Base-by-base conservation (phyloP, 2,797 vertebrate species). In the Enteromius trimaculatus region DNA sequence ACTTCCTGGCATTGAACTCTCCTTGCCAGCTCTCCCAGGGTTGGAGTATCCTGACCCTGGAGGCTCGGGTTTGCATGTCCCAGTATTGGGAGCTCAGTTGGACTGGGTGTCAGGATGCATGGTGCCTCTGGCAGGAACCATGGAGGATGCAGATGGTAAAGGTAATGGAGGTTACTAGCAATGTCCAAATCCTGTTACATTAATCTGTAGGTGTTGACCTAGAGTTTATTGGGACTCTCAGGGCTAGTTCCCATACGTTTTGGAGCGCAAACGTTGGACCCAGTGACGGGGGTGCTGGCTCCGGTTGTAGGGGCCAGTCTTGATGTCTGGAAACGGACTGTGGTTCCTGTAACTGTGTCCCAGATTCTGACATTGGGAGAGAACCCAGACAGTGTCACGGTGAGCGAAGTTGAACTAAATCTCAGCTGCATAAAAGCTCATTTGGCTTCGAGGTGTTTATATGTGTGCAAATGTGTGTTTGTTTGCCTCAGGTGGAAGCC, bases 11-110 rank as follows among this genome's bases (percentile, higher is more conserved):
- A 95, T 93, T 31, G 94, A 94, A 75, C 60, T 93, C 23, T 89
- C 90, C 90, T 87, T 96, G 55, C 94, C 96, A 0, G 95, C 95
- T 37, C 90, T 97, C 29, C 91, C 95, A 14, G 96, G 96, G 21
- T 90, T 97, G 94, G 94, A 97, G 70, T 97, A 98, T 86, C 96
- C 95, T 60, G 97, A 98, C 86, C 96, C 97, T 0, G 88, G 92
- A 86, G 96, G 96, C 66, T 98, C 96, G 6, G 90, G 94, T 21
- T 86, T 97, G 29, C 92, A 90, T 89, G 96, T 98, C 7, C 97
- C 97, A 5, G 84, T 97, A 81, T 93, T 98, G 55, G 97, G 97
- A n/a, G 90, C 93, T 88, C 92, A 96, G 71, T 87, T 84, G 26
- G 93, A 96, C 80, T 90, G 90, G 47, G 74, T 91, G 17, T 94